These are phyloP conservation scores for Lipotes vexillifer DNA, from an alignment of 2,113 vertebrate genomes.

Conservation along the genomic window DNA sequence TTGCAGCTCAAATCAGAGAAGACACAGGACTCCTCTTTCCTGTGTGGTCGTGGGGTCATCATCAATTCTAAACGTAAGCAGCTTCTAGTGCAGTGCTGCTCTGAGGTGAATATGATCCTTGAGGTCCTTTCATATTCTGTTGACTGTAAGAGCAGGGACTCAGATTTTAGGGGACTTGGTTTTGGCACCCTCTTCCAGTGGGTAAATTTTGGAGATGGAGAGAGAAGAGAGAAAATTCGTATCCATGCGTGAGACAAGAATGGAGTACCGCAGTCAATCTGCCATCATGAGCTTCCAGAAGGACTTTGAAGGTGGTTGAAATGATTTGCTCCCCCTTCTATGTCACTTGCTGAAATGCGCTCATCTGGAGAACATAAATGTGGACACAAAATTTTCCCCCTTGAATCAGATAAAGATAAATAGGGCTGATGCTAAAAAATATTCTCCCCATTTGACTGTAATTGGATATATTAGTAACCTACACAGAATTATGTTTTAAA, in stretches of 20 bases:
- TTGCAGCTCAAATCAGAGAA: background rate
- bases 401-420: background rate
- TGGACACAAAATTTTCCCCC: background rate
- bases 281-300: background rate
- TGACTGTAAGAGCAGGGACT: background rate
- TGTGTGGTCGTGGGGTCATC: fast-evolving
- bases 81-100: background rate
- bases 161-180: background rate
- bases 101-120: background rate
- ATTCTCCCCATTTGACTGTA: background rate
- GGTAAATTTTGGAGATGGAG: background rate
- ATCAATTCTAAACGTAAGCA: background rate
- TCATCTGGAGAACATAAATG: background rate
- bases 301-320: background rate
- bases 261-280: background rate
- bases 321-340: background rate
- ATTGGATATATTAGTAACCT: background rate
- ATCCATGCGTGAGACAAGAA: background rate
- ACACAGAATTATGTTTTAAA: background rate
- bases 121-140: background rate
- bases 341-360: background rate
- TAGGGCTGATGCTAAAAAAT: background rate
- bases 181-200: background rate
- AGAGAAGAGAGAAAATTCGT: background rate
- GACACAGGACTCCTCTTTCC: background rate